Conservation (phyloP, 1,140 invertebrate genomes). For the Trachymyrmex septentrionalis region DNA sequence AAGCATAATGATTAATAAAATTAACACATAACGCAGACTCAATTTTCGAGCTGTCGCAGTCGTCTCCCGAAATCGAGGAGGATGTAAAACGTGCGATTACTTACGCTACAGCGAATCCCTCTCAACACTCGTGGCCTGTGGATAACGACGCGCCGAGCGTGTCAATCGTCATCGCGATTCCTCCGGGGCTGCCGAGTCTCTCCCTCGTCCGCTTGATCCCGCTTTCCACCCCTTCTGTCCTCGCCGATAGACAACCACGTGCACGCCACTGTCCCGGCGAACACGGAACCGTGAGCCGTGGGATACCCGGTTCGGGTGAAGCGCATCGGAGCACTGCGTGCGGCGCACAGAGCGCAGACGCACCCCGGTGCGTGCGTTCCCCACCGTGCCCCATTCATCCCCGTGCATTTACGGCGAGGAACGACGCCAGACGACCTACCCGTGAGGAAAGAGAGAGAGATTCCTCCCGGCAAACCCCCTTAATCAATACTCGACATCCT, state of each 20-base stretch:
- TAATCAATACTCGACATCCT: conserved; percentile 79
- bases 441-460: conserved; percentile 40
- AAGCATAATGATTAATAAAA: not conserved
- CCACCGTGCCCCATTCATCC: conserved; percentile 64
- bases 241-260: conserved; percentile 72
- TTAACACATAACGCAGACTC: not conserved
- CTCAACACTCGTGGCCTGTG: not conserved
- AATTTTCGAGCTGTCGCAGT: not conserved
- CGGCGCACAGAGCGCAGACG: conserved; percentile 57
- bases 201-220: not conserved
- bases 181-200: conserved; percentile 1
- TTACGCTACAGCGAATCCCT: conserved; percentile 19
- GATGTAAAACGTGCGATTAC: conserved; percentile 26
- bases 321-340: conserved; percentile 33
- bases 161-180: conserved; percentile 37
- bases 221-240: not conserved
- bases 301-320: not conserved
- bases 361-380: conserved; percentile 44
- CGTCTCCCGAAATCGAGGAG: not conserved
- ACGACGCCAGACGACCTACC: conserved; percentile 61
- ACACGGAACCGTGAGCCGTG: conserved; percentile 15
- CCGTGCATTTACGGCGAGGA: conserved; percentile 67
- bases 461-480: conserved; percentile 69
- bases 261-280: conserved; percentile 60
- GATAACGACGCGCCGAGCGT: conserved; percentile 20